A percentile compares a stretch with the other conserved stretches of the same genome.
phyloP scores from a whole-genome alignment of 2,888 invertebrate genomes.

The Belgica antarctica region DNA sequence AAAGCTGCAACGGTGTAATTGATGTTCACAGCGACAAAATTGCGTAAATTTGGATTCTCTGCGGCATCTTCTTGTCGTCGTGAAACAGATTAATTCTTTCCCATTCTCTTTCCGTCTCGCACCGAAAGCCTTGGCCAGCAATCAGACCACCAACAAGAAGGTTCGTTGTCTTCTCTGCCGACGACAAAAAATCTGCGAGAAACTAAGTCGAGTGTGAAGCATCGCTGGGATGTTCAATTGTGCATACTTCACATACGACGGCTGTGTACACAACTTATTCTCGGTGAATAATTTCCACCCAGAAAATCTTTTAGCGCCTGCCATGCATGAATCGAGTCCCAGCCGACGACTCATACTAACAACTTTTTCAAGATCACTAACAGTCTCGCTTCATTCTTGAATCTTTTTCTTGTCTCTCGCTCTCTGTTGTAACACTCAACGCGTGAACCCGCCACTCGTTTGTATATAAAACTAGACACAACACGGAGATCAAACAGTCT shows the following conservation, averaged over 20 bases:
- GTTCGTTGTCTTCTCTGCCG: constrained; percentile 18
- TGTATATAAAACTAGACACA: constrained; percentile 35
- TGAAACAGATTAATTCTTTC: no score
- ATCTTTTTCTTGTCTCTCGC: constrained; percentile 22
- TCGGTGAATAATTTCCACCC: constrained; percentile 24
- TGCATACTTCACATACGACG: not conserved
- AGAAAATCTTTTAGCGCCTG: not conserved
- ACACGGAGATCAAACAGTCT: constrained; percentile 40
- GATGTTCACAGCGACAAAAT: no score
- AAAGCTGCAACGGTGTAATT: no score
- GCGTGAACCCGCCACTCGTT: constrained; percentile 6
- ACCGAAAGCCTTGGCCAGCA: not conserved
- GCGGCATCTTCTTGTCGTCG: no score
- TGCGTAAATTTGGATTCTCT: no score
- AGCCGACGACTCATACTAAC: not conserved
- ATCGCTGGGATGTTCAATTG: not conserved
- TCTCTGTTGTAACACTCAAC: constrained; percentile 24
- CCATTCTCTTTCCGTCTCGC: no score
- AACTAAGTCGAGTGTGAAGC: not conserved
- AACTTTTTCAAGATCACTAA: constrained; percentile 20
- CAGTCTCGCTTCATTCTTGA: constrained; percentile 21
- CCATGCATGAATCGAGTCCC: no score
- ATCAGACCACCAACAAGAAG: not conserved
- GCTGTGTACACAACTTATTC: not conserved
- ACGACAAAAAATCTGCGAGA: not conserved